Conservation (phyloP, 2,888 invertebrate species). For the Aphodius sticticus region DNA sequence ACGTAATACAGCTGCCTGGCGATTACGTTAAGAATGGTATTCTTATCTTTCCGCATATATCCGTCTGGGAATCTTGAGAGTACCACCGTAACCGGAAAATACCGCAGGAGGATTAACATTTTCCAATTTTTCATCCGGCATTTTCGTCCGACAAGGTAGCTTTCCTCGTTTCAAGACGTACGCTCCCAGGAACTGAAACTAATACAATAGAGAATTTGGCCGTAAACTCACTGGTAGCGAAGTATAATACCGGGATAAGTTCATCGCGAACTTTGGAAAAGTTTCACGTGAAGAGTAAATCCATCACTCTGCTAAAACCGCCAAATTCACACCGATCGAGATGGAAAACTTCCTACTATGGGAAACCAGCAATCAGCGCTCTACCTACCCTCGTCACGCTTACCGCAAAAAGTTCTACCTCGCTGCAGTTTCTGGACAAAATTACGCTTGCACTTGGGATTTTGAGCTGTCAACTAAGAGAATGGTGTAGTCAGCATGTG, state of each 20-base stretch:
- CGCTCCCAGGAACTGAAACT: neutral
- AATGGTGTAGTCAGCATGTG: too few relatives aligned
- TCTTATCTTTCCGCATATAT: neutral
- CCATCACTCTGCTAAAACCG: constrained; percentile 4
- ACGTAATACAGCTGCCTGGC: too few relatives aligned
- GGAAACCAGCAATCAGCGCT: neutral
- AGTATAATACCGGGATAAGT: neutral
- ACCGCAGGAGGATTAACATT: neutral
- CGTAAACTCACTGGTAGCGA: neutral
- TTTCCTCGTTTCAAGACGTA: neutral
- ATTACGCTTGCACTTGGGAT: too few relatives aligned
- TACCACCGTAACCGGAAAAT: neutral
- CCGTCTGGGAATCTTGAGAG: neutral
- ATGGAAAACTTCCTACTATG: constrained; percentile 4
- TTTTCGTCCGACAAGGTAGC: neutral
- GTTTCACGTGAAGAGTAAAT: neutral
- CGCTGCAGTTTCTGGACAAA: too few relatives aligned
- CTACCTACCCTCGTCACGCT: neutral
- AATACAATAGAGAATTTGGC: neutral
- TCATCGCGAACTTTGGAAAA: neutral
- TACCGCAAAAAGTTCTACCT: neutral
- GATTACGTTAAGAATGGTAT: neutral
- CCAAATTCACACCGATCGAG: neutral
- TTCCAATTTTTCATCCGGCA: neutral
- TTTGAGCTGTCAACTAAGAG: too few relatives aligned